Evolutionary conservation across 2,888 invertebrate species (phyloP).

Genomic region (Stenurella melanura): DNA sequence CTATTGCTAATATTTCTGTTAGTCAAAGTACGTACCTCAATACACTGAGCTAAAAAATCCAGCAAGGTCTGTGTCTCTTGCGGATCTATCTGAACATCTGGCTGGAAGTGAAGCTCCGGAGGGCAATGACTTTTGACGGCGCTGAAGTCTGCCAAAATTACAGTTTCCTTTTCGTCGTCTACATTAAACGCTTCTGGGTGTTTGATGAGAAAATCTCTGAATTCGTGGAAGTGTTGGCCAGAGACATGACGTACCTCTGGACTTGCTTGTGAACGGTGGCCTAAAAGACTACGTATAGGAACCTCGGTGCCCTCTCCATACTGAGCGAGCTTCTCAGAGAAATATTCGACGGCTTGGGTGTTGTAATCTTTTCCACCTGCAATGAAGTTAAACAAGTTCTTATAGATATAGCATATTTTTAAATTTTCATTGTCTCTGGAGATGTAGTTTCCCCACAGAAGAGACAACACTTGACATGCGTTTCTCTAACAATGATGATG

Average conservation of each 20-base stretch:
- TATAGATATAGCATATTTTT: no score
- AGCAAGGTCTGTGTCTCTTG: constrained; percentile 88
- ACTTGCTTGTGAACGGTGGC: constrained; percentile 96
- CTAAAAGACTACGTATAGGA: constrained; percentile 95
- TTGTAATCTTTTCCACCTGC: constrained; percentile 90
- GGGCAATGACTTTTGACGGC: constrained; percentile 75
- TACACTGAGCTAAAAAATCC: constrained; percentile 86
- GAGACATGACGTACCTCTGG: constrained; percentile 98
- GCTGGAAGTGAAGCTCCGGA: constrained; percentile 82
- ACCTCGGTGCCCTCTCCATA: constrained; percentile 98
- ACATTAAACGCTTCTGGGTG: constrained; percentile 91
- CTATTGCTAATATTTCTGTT: no score
- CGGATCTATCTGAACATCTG: constrained; percentile 87
- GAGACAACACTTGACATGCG: no score
- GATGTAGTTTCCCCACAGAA: no score
- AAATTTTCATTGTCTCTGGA: no score
- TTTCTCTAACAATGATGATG: no score
- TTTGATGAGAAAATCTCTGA: constrained; percentile 88
- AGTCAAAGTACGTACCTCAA: constrained; percentile 76
- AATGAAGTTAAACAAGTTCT: constrained; percentile 41
- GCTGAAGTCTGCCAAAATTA: constrained; percentile 79
- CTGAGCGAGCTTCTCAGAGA: constrained; percentile 94
- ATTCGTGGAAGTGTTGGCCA: constrained; percentile 94
- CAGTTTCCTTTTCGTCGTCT: constrained; percentile 86
- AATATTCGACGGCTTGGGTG: constrained; percentile 97